These are phyloP conservation scores for Oncorhynchus keta DNA, from an alignment of 2,113 vertebrate species.

Conservation along the genomic window DNA sequence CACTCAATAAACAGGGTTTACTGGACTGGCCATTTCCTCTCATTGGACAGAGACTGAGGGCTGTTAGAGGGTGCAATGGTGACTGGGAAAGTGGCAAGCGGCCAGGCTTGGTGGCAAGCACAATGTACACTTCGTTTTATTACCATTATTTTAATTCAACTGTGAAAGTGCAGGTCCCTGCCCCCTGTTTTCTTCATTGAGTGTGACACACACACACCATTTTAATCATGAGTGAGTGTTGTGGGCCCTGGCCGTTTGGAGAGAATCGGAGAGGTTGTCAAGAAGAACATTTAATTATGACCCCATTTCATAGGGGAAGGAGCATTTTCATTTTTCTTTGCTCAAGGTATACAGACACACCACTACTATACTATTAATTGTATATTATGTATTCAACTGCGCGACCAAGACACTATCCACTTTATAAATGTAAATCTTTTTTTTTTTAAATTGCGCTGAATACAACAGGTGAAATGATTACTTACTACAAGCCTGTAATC, in stretches of 20 bases:
- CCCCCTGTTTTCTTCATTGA: background rate
- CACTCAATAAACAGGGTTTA: background rate
- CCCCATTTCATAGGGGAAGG: constrained; percentile 38
- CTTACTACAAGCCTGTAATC: no score
- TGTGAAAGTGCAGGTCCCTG: constrained; percentile 9
- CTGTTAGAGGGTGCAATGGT: background rate
- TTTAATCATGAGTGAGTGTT: constrained; percentile 24
- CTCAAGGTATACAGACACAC: background rate
- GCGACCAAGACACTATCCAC: no score
- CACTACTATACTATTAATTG: no score
- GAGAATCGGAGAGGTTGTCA: constrained; percentile 42
- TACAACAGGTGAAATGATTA: no score
- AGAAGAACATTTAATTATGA: constrained; percentile 52
- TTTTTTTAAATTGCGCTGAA: no score
- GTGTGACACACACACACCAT: background rate
- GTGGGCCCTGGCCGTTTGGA: constrained; percentile 14
- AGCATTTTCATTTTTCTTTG: constrained; percentile 6
- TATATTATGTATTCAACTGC: no score
- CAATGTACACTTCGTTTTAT: constrained; percentile 37
- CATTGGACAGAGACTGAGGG: constrained; percentile 31
- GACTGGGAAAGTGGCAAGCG: constrained; percentile 27
- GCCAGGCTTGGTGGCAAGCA: constrained; percentile 39
- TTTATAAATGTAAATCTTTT: no score
- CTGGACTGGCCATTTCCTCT: constrained; percentile 35
- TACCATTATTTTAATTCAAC: constrained; percentile 11